Base-by-base conservation (phyloP, 2,797 vertebrate species). In the Oreochromis grahami region DNA sequence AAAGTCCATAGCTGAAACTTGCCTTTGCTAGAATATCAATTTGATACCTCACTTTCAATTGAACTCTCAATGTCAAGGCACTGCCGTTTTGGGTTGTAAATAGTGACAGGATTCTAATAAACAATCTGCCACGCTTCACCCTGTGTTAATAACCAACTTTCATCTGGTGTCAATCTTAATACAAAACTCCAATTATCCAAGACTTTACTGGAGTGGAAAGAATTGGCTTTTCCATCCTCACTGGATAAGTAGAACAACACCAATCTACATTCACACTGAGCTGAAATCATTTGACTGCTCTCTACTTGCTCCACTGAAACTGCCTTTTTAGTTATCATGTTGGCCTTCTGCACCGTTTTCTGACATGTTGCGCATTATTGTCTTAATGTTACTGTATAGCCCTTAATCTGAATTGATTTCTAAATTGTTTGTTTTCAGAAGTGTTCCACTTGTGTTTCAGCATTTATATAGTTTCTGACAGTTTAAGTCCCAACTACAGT, bases 151-250 rank as follows among this genome's bases (percentile, higher is more conserved):
- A 95, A 94, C 94, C 85, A 91, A 94, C 94, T 96, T 95, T 95
- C 91, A 94, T 96, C 94, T 94, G 92, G 91, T 96, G 96, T 96
- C 96, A 96, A 93, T 96, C 96, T 96, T 96, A 93, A 96, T 96
- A 94, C 85, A 92, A 91, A 93, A 93, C 88, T 93, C 92, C 93
- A 96, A 96, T 95, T 96, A 96, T 94, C 94, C 79, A 87, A 93
- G 93, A 94, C 95, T 93, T 95, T 95, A 95, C 92, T 95, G 91
- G 87, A 91, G 92, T 94, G 94, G 94, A 96, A 96, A 96, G 91
- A 93, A 93, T 92, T 92, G 92, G 89, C 90, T 94, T 91, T 88
- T 93, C 87, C 88, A 93, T 91, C 87, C 92, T 86, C 51, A 36
- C 90, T 90, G 82, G 87, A 87, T 90, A 88, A 93, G 83, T 86